Base-by-base conservation (phyloP, 2,888 invertebrate genomes). In the Gymnocheta viridis region DNA sequence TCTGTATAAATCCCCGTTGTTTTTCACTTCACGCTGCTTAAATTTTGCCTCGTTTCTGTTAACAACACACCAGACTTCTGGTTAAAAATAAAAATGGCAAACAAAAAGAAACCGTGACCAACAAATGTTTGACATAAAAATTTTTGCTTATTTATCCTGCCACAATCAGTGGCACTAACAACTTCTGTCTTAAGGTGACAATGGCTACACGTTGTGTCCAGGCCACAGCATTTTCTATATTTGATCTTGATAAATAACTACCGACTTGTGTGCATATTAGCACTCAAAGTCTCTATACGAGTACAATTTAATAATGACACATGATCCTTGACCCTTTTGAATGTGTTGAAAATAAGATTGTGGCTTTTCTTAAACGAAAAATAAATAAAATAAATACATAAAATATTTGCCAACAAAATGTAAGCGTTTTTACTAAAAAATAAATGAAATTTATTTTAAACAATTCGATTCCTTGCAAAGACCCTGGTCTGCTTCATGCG, bases 81-180 rank as follows among this genome's bases (percentile, higher is more conserved):
- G 14, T 3, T 73, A 60, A 62, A 62, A 41, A 64, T 54, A 1
- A 29, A 54, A 35, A 62, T 12, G 17, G 4, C 38, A 9, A 66
- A 49, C n/a, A 29, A 56, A 76, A 62, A 58, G 24, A 62, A 76
- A 77, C 83, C 83, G 77, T 84, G 80, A 77, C 83, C 77, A 84
- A 77, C 38, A 76, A 72, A 81, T 54, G 72, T 72, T n/a, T 77
- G 76, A 76, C 70, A 80, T 67, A 72, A 38, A 56, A 51, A 4
- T 67, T 76, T 82, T 54, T 72, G 51, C 47, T 56, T 41, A 83
- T 58, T 72, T 83, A 80, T 83, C 76, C 76, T 77, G 80, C 79
- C 83, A 83, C 80, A 70, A 80, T 80, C 83, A 19, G 70, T 79
- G 70, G 41, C 72, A 60, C 44, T 49, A 19, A 44, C 41, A 62